Conservation (phyloP, 1,140 invertebrate species). For the Ooceraea biroi region DNA sequence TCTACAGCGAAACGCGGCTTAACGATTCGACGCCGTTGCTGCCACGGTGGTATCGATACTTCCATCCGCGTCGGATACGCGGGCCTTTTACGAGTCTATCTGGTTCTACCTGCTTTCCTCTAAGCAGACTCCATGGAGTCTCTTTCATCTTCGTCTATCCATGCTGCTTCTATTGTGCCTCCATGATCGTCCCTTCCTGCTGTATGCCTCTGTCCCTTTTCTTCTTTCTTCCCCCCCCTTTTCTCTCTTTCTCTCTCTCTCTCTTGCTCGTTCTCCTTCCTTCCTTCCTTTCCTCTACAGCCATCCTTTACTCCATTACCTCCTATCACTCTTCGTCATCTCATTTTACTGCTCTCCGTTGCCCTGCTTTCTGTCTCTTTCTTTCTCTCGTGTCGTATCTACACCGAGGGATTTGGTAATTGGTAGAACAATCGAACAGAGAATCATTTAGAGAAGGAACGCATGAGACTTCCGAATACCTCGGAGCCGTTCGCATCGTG, state of each 20-base stretch:
- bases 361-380: not conserved
- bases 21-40: constrained; percentile 39
- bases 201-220: constrained; percentile 38
- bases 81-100: constrained; percentile 45
- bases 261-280: constrained; percentile 1
- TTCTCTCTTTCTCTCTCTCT: constrained; percentile 15
- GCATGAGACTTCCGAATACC: not conserved
- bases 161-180: constrained; percentile 71
- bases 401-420: constrained; percentile 26
- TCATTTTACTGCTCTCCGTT: constrained; percentile 7
- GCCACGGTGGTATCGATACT: constrained; percentile 22
- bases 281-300: no score
- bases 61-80: constrained; percentile 47
- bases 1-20: constrained; percentile 19
- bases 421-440: constrained; percentile 35
- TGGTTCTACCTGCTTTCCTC: constrained; percentile 58
- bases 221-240: not conserved
- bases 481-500: not conserved
- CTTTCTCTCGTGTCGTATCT: not conserved
- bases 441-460: constrained; percentile 15
- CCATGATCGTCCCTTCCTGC: constrained; percentile 14
- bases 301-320: constrained; percentile 44
- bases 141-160: constrained; percentile 56
- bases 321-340: constrained; percentile 28
- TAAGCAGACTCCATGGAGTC: constrained; percentile 34